These are phyloP conservation scores for Hyphantria cunea DNA, from an alignment of 1,140 invertebrate species.

Conservation along the genomic window DNA sequence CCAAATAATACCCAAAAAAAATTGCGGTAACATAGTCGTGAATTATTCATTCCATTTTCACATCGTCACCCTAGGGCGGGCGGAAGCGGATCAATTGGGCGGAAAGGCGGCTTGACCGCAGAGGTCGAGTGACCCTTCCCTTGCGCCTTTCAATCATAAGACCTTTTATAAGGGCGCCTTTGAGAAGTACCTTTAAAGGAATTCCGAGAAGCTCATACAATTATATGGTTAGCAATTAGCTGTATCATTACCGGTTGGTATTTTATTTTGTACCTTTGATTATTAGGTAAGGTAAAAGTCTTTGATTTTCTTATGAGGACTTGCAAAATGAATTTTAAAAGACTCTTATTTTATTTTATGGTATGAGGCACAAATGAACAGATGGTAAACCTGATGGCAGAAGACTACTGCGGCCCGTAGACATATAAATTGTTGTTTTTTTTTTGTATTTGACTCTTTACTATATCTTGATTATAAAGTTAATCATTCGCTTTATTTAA, in stretches of 20 bases:
- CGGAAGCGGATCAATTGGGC: conserved; percentile 68
- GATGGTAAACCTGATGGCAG: too few relatives aligned
- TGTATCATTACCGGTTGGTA: not conserved
- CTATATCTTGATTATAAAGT: too few relatives aligned
- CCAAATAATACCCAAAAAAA: conserved; percentile 14
- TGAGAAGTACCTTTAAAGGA: conserved; percentile 32
- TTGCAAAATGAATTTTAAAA: too few relatives aligned
- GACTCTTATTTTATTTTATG: too few relatives aligned
- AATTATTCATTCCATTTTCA: conserved; percentile 48
- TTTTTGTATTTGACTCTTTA: too few relatives aligned
- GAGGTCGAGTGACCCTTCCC: conserved; percentile 71
- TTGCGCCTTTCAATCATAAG: conserved; percentile 58
- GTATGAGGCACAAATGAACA: too few relatives aligned
- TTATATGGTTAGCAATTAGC: conserved; percentile 21
- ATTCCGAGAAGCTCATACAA: conserved; percentile 31
- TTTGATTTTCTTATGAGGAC: too few relatives aligned
- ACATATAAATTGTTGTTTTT: too few relatives aligned
- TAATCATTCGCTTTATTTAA: too few relatives aligned
- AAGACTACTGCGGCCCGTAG: too few relatives aligned
- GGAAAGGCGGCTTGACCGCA: conserved; percentile 69
- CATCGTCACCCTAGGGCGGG: conserved; percentile 32
- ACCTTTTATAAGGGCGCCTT: conserved; percentile 52
- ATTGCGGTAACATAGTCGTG: conserved; percentile 30
- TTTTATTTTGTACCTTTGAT: not conserved
- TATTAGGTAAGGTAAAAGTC: too few relatives aligned